Evolutionary conservation across 2,888 invertebrate genomes (phyloP).

Genomic region (Sarcophaga subvicina): DNA sequence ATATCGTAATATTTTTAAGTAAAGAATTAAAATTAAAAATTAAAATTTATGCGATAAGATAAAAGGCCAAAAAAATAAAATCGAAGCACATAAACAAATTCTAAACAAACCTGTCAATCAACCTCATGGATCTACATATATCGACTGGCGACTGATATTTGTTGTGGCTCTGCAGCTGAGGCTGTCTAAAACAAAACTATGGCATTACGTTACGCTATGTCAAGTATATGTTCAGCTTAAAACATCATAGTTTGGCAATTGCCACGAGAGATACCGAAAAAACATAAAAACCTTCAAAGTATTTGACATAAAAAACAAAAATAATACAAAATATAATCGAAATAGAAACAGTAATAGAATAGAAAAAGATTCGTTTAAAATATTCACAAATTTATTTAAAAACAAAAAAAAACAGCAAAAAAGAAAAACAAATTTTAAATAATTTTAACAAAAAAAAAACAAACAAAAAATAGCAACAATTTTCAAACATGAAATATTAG

Average conservation of each 20-base stretch:
- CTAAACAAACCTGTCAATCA: conserved; percentile 67
- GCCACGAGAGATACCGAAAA: conserved; percentile 29
- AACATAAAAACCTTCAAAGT: conserved; percentile 48
- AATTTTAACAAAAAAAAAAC: conserved; percentile 1
- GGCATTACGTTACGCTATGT: conserved; percentile 35
- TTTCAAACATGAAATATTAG: conserved; percentile 43
- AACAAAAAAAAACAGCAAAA: background rate
- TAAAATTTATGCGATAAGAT: conserved; percentile 17
- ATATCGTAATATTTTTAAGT: background rate
- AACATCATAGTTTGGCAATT: conserved; percentile 42
- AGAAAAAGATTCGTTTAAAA: conserved; percentile 38
- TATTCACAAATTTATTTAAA: conserved; percentile 28
- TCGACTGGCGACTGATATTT: conserved; percentile 6
- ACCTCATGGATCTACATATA: conserved; percentile 50
- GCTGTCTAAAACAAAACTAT: background rate
- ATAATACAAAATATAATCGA: background rate
- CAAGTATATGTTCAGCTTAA: conserved; percentile 31
- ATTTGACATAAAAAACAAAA: background rate
- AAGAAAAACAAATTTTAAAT: conserved; percentile 1
- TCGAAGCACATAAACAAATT: conserved; percentile 38
- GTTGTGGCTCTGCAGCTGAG: too few relatives aligned
- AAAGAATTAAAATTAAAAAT: conserved; percentile 1
- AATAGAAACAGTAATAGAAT: conserved; percentile 7
- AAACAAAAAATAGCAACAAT: conserved; percentile 15
- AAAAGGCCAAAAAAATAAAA: conserved; percentile 23